phyloP scores from a whole-genome alignment of 2,888 invertebrate species.

The Mythimna impura region DNA sequence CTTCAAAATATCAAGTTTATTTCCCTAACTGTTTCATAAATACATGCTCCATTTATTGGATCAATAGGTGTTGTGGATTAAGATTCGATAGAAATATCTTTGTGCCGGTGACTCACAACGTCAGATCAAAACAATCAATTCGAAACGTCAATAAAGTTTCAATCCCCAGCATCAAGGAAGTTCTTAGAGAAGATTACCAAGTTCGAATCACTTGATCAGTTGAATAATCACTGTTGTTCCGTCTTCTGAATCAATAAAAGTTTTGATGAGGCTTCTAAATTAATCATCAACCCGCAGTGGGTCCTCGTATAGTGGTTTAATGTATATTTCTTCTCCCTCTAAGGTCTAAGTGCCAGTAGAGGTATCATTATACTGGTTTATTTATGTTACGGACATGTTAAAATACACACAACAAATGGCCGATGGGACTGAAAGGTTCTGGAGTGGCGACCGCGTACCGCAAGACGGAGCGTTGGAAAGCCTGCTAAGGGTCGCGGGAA shows the following conservation, averaged over 20 bases:
- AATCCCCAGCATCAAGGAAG: slow-evolving; percentile 12
- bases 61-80: not conserved
- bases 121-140: slow-evolving; percentile 7
- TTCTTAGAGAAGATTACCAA: slow-evolving; percentile 26
- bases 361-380: not conserved
- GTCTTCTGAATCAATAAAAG: slow-evolving; percentile 19
- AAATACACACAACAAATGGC: too few species aligned
- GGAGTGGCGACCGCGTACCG: too few species aligned
- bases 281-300: not conserved
- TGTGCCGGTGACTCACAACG: not conserved
- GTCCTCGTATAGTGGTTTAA: not conserved
- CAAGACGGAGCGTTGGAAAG: too few species aligned
- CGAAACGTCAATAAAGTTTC: slow-evolving; percentile 30
- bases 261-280: not conserved
- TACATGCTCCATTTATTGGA: not conserved
- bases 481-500: too few species aligned
- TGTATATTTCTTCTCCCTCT: not conserved
- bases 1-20: too few species aligned
- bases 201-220: slow-evolving; percentile 23
- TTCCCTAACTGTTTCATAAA: not conserved
- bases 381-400: not conserved
- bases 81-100: not conserved
- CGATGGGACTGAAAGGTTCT: too few species aligned
- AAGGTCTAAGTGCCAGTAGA: not conserved
- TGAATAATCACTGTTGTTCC: slow-evolving; percentile 15